Evolutionary conservation across 2,113 vertebrate genomes (phyloP).

Genomic region (Muntiacus muntjak): DNA sequence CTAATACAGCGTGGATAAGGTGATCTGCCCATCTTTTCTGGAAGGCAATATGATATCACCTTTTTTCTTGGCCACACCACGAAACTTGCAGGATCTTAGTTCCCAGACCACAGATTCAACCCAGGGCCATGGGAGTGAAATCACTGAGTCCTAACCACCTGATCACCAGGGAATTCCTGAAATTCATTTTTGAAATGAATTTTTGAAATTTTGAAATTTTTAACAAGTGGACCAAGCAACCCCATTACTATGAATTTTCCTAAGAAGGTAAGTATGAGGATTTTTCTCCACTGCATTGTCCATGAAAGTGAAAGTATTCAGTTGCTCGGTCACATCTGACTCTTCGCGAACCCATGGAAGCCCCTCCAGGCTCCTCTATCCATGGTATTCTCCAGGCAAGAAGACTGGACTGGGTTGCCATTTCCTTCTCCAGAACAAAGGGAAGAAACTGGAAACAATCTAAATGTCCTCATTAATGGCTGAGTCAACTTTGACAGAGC

Average conservation of each 20-base stretch:
- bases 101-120: not conserved
- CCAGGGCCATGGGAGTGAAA: not conserved
- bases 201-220: not conserved
- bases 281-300: not conserved
- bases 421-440: not conserved
- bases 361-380: not conserved
- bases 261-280: not conserved
- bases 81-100: not conserved
- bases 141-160: not conserved
- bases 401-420: not conserved
- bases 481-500: not conserved
- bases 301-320: not conserved
- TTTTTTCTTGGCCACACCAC: not conserved
- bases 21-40: not conserved
- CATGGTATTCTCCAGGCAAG: not conserved
- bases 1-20: accelerated
- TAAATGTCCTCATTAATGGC: not conserved
- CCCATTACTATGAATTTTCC: not conserved
- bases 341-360: not conserved
- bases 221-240: not conserved
- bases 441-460: not conserved
- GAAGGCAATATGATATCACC: not conserved
- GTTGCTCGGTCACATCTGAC: not conserved
- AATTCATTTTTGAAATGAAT: not conserved
- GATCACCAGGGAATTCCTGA: not conserved